Evolutionary conservation across 2,797 vertebrate genomes (phyloP).

Genomic region (Sebastes matsubarae): DNA sequence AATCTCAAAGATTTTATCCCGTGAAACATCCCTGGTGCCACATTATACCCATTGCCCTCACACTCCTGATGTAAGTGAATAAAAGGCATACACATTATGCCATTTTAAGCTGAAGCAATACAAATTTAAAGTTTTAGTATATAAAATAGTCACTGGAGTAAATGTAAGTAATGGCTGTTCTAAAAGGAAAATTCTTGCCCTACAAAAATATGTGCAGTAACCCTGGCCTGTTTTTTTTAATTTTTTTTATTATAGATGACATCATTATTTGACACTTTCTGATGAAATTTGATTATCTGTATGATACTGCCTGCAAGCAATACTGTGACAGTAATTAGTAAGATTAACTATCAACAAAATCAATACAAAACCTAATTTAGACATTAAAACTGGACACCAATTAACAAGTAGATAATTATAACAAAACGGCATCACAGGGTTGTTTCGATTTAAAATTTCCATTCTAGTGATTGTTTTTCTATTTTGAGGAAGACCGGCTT

Average conservation of each 20-base stretch:
- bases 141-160: conserved; percentile 18
- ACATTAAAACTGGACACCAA: conserved; percentile 6
- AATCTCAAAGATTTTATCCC: background rate
- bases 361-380: conserved; percentile 13
- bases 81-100: conserved; percentile 3
- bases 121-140: background rate
- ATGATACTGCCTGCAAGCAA: conserved; percentile 25
- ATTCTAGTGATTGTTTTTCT: background rate
- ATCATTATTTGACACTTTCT: conserved; percentile 45
- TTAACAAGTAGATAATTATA: background rate
- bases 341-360: conserved; percentile 1
- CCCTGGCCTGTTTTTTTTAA: background rate
- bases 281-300: background rate
- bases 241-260: background rate
- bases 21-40: conserved; percentile 5
- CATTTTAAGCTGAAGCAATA: conserved; percentile 14
- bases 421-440: conserved; percentile 1
- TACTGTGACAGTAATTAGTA: conserved; percentile 18
- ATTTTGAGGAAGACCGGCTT: background rate
- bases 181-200: background rate
- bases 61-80: background rate
- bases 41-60: background rate
- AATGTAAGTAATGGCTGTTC: background rate
- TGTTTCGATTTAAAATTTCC: background rate
- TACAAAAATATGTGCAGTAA: conserved; percentile 34